Conservation (phyloP, 2,113 vertebrate genomes). For the Lagopus leucura region DNA sequence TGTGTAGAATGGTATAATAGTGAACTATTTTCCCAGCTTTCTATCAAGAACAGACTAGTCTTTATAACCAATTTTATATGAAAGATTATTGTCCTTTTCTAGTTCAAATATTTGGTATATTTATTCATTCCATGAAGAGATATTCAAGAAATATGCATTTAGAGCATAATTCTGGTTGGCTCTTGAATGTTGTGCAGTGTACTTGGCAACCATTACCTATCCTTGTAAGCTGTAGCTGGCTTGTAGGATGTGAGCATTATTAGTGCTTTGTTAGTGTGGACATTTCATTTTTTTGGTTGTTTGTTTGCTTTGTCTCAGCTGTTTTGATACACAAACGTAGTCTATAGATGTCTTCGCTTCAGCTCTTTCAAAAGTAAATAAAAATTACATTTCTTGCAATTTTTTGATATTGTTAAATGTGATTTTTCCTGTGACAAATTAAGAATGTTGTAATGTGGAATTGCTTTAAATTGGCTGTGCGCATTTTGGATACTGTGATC, state of each 20-base stretch:
- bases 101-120: neutral
- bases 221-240: neutral
- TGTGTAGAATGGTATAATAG: too few relatives aligned
- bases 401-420: neutral
- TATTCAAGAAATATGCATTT: neutral
- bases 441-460: neutral
- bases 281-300: neutral
- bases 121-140: neutral
- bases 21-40: too few relatives aligned
- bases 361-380: accelerated
- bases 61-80: neutral
- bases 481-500: neutral
- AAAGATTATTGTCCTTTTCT: neutral
- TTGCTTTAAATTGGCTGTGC: neutral
- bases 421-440: neutral
- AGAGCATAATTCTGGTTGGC: neutral
- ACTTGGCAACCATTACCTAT: neutral
- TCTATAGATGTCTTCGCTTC: neutral
- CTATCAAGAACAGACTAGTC: too few relatives aligned
- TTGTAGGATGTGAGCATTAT: accelerated
- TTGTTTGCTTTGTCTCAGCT: neutral
- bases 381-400: neutral
- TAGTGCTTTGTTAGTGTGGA: neutral
- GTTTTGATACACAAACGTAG: neutral
- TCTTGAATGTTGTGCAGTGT: neutral